Base-by-base conservation (phyloP, 2,888 invertebrate genomes). In the Sthenelais limicola region DNA sequence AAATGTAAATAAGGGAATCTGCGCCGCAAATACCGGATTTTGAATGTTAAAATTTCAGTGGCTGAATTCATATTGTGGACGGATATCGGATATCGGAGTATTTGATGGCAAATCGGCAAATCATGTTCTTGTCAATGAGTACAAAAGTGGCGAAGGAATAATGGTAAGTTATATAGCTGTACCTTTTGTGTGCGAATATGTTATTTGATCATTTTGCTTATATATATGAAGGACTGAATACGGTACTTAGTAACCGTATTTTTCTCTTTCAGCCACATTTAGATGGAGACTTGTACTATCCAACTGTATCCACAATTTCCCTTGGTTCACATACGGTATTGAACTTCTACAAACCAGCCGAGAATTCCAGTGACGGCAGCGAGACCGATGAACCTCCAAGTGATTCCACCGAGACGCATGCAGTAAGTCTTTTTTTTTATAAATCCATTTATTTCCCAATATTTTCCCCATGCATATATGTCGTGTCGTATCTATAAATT, bases 71-170 rank as follows among this genome's bases (percentile, higher is more conserved):
- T 93, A 93, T 83, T 89, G 94, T 28, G 90, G 93, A 51, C 92
- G 91, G 89, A 91, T 97, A 74, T 90, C 91, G 78, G 86, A 89
- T 12, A 88, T 95, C 5, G 90, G 92, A 80, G 82, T 93, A 47
- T 95, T 96, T 90, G 91, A 91, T 56, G 91, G 91, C 1, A 91
- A 91, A 77, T 90, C 90, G 66, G 94, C 97, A 0, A 98, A 98
- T 88, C 98, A 98, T 90, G 93, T 97, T 0, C 89, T 98, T 43
- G 92, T 98, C 0, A 98, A 98, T 90, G 98, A 98, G 88, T 98
- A 98, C 89, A 87, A 91, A 75, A 90, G 96, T 0, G 95, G 95
- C 0, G 97, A 98, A 89, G 98, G 98, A 18, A 98, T 98, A 75
- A 94, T 98, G 94, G 92, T 92, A 88, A 84, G 80, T 78, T 26